phyloP scores from a whole-genome alignment of 1,140 invertebrate species.

The Geopemphigus sp. region DNA sequence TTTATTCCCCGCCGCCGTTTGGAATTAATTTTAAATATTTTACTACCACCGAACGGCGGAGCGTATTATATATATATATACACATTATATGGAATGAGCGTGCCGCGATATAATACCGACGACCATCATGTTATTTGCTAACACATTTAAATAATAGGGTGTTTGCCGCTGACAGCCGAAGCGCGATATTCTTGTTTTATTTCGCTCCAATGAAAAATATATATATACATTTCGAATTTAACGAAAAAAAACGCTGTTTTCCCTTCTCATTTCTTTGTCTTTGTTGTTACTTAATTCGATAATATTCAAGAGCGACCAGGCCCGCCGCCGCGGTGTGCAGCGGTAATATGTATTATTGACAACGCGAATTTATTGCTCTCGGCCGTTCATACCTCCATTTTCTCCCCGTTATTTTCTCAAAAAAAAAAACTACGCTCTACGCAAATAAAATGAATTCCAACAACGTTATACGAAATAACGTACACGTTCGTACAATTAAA shows the following conservation, averaged over 20 bases:
- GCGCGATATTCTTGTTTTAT: conserved; percentile 22
- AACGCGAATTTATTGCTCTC: conserved; percentile 18
- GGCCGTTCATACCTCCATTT: not conserved
- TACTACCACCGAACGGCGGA: not conserved
- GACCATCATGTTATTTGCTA: conserved; percentile 10
- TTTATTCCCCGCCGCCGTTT: conserved; percentile 19
- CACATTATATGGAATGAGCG: too few relatives aligned
- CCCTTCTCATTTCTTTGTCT: conserved; percentile 24
- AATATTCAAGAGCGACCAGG: conserved; percentile 25
- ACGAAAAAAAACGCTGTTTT: not conserved
- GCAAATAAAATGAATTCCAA: conserved; percentile 7
- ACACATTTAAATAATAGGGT: conserved; percentile 36
- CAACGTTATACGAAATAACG: not conserved
- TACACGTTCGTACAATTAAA: not conserved
- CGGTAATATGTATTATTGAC: conserved; percentile 5
- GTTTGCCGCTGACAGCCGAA: conserved; percentile 14
- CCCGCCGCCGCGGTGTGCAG: not conserved
- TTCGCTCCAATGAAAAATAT: not conserved
- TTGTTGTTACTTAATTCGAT: conserved; percentile 26
- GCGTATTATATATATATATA: conserved; percentile 11
- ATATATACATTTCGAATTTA: conserved; percentile 25
- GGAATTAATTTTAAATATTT: conserved; percentile 48
- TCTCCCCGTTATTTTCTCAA: not conserved
- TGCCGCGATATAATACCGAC: not conserved
- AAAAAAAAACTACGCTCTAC: not conserved